Base-by-base conservation (phyloP, 1,140 invertebrate species). In the Odontomachus brunneus region DNA sequence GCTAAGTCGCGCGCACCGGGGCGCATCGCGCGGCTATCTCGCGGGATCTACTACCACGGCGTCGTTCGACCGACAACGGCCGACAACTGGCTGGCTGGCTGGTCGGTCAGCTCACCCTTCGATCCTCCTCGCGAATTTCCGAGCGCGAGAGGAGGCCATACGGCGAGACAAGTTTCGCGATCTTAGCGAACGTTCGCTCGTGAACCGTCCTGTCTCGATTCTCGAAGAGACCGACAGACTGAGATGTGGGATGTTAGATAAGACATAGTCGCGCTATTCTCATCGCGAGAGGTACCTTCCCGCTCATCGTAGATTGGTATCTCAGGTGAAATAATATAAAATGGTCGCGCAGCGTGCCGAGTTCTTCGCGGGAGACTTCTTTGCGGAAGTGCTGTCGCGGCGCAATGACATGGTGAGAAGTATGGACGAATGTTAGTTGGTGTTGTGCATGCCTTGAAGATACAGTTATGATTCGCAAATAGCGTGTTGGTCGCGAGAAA, bases 1-100 rank as follows among this genome's bases (percentile, higher is more conserved):
- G 92, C 91, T 87, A 92, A 44, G 84, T 82, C 80, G 65, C 84
- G 84, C 84, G 38, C 29, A 33, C 29, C 80, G 85, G 82, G 87
- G 38, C 71, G 55, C 73, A 73, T 38, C 71, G 53, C 63, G 49
- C 15, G 12, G 71, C 33, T 59, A n/a, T 53, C 59, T 74, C 19
- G 55, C 24, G 17, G 60, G 63, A 66, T 53, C 51, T 57, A 72
- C 59, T 22, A 14, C 14, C 72, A 7, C 38, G 38, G 38, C 9
- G 33, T 33, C 55, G 33, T 67, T 60, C 71, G 19, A 33, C 14
- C 67, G 60, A 5, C 29, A 57, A 73, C 69, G 73, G 72, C 82
- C 73, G 86, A 83, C 33, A 44, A 44, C 29, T 33, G 9, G 9
- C 38, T 44, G 38, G 38, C 38, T 44, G 38, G 38, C 38, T 11